Percentiles rank a stretch among this genome's conserved stretches.
Evolutionary conservation across 2,113 vertebrate species (phyloP).

Genomic region (Phoenicopterus ruber): DNA sequence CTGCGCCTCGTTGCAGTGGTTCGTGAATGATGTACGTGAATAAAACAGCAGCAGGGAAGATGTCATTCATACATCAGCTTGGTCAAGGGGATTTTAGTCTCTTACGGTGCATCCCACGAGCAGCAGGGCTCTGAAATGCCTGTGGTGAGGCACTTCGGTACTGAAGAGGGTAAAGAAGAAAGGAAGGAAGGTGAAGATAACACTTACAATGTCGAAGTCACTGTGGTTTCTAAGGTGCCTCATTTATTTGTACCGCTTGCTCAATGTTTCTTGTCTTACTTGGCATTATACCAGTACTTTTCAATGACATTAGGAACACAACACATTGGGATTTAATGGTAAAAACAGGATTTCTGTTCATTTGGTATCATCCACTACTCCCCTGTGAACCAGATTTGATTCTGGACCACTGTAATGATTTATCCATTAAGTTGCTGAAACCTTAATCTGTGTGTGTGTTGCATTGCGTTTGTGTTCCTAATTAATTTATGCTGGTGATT

Average conservation of each 20-base stretch:
- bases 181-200: background rate
- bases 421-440: background rate
- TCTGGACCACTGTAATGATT: background rate
- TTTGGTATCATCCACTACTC: background rate
- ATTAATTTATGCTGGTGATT: background rate
- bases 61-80: background rate
- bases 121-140: background rate
- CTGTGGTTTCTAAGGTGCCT: background rate
- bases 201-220: background rate
- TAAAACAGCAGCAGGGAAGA: background rate
- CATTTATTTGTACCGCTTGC: background rate
- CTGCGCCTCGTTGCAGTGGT: background rate
- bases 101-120: accelerated
- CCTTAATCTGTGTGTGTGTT: background rate
- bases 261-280: background rate
- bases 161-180: background rate
- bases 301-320: background rate
- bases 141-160: accelerated
- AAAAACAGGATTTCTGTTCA: background rate
- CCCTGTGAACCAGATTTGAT: background rate
- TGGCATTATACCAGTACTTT: background rate
- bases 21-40: background rate
- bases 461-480: background rate
- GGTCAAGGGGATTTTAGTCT: background rate
- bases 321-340: background rate